These are phyloP conservation scores for Plectus sambesii DNA, from an alignment of 1,140 invertebrate species.

Conservation along the genomic window DNA sequence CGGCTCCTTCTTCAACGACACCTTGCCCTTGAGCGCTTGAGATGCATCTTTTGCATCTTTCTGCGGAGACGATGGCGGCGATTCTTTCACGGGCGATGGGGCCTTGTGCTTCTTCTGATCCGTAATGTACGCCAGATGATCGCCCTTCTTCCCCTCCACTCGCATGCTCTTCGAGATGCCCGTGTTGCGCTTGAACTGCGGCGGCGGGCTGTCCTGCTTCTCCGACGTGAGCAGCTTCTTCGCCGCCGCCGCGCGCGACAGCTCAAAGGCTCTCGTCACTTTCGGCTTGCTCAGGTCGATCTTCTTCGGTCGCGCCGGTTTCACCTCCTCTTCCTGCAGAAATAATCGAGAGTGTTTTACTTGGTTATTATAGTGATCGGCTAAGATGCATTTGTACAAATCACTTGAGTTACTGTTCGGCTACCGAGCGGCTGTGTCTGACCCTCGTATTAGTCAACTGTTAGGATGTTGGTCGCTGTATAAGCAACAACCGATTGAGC, in stretches of 20 bases:
- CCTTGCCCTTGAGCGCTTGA: conserved; percentile 14
- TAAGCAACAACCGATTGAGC: too few relatives aligned
- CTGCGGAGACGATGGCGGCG: conserved; percentile 11
- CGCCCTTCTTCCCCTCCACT: conserved; percentile 16
- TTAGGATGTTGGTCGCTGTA: too few relatives aligned
- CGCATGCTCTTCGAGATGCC: conserved; percentile 15
- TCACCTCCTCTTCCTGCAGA: not conserved
- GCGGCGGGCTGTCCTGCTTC: not conserved
- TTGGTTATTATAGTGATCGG: too few relatives aligned
- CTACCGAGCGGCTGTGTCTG: too few relatives aligned
- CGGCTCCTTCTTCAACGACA: conserved; percentile 15
- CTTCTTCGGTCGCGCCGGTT: not conserved
- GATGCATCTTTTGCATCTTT: not conserved
- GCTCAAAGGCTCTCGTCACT: not conserved
- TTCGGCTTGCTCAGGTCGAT: not conserved
- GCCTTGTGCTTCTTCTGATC: not conserved
- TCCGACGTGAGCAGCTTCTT: not conserved
- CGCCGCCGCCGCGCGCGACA: not conserved
- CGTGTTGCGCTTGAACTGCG: not conserved
- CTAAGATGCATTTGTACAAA: too few relatives aligned
- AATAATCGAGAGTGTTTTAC: too few relatives aligned
- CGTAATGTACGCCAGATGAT: conserved; percentile 13
- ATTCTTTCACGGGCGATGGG: too few relatives aligned
- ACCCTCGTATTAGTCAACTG: too few relatives aligned
- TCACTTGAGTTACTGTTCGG: too few relatives aligned